Base-by-base conservation (phyloP, 2,888 invertebrate species). In the Caenorhabditis auriculariae region DNA sequence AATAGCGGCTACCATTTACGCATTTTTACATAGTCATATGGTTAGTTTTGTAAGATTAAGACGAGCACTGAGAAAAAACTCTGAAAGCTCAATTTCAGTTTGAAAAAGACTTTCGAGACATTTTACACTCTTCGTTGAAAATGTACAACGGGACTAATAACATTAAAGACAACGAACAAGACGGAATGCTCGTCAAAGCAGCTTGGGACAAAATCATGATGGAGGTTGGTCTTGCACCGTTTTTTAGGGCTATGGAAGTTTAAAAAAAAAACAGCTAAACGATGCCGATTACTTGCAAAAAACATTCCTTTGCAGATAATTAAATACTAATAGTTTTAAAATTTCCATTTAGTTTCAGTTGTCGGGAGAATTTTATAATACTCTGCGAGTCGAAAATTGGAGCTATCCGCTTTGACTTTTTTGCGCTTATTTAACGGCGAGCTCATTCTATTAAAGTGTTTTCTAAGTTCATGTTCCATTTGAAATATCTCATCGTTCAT, bases 131-230 rank as follows among this genome's bases (percentile, higher is more conserved):
- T 4, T 72, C 76, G 23, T 60, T 80, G 23, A 75, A 74, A 54
- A 73, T 79, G 73, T 80, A 80, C 67, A 80, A 80, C 60, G 80
- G 80, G 23, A 80, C 80, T 19, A 77, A 78, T 43, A 55, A 43
- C 17, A 49, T 50, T 49, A 52, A 53, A 21, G 42, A 47, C 17
- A 54, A 49, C 19, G 58, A 35, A 12, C 50, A 60, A 6, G 64
- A 65, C 43, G 63, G 62, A 5, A 42, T 78, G 39, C 50, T 80
- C 37, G 78, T 79, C 7, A 79, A 80, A 57, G 69, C 76, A 1
- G 79, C 79, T 5, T 79, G 80, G 80, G 80, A 80, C 53, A 77
- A 77, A 53, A 66, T 80, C 17, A 80, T 80, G 80, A 75, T 72
- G 15, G 80, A 80, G 63, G 79, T 77, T 35, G 17, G 57, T 28